A percentile compares a stretch with the other conserved stretches of the same genome.
These are phyloP conservation scores for Sorex maritimensis DNA, from an alignment of 2,797 vertebrate genomes.

Conservation along the genomic window DNA sequence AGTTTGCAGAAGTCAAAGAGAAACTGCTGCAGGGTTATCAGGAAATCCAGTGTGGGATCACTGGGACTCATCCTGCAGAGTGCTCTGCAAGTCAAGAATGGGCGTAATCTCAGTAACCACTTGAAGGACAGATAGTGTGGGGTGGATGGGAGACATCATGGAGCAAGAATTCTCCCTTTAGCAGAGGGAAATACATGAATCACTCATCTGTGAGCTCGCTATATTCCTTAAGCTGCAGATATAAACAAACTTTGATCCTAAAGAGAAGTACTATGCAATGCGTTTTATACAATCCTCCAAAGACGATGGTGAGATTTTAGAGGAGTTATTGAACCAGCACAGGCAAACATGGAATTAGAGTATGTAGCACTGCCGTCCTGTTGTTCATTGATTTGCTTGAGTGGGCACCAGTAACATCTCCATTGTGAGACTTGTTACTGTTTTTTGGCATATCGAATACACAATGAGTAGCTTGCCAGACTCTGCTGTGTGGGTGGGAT, in stretches of 20 bases:
- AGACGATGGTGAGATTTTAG: background rate
- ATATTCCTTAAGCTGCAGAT: slow-evolving; percentile 9
- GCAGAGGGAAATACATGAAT: background rate
- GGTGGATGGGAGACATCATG: background rate
- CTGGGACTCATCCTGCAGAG: background rate
- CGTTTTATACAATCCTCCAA: background rate
- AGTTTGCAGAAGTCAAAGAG: background rate
- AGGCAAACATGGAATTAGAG: background rate
- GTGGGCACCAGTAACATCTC: too few species aligned
- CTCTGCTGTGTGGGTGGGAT: too few species aligned
- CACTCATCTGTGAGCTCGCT: background rate
- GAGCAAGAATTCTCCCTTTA: background rate
- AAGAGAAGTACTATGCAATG: background rate
- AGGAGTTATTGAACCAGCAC: background rate
- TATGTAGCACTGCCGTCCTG: too few species aligned
- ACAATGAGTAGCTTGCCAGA: too few species aligned
- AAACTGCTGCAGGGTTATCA: background rate
- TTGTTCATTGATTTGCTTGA: too few species aligned
- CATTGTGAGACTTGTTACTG: too few species aligned
- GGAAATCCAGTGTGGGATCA: background rate
- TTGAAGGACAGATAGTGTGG: background rate
- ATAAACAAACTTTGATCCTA: background rate
- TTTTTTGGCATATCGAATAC: too few species aligned
- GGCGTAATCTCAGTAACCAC: background rate
- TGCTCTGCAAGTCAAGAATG: background rate